phyloP scores from a whole-genome alignment of 2,113 vertebrate species.

The Ammodramus savannarum region DNA sequence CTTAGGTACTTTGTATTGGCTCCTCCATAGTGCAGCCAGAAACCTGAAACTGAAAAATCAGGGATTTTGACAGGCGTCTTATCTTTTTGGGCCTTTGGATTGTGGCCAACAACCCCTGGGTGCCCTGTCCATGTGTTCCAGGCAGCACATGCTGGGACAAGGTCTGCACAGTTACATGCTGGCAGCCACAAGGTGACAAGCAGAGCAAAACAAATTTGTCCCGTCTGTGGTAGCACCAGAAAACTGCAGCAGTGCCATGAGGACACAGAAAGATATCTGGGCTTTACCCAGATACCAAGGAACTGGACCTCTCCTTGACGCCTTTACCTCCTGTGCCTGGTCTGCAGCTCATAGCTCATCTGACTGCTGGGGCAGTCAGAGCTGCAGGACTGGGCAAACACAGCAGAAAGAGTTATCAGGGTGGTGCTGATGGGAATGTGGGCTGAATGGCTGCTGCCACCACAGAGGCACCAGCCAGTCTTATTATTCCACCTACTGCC shows the following conservation, averaged over 20 bases:
- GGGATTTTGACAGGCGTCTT: not conserved
- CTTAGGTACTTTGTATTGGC: not conserved
- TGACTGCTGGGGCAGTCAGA: not conserved
- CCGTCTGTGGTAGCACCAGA: fast-evolving
- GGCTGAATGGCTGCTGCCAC: not conserved
- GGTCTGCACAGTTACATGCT: not conserved
- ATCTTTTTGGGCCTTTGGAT: not conserved
- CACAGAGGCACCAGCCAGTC: not conserved
- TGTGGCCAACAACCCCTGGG: not conserved
- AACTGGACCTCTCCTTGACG: not conserved
- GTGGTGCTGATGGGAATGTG: not conserved
- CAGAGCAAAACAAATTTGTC: not conserved
- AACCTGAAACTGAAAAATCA: not conserved
- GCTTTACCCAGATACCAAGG: not conserved
- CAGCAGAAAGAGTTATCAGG: not conserved
- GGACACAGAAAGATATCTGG: not conserved
- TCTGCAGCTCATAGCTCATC: not conserved
- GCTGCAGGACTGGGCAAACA: not conserved
- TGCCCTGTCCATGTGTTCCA: not conserved
- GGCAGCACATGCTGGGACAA: not conserved
- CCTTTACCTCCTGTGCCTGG: not conserved
- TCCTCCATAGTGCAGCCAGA: not conserved
- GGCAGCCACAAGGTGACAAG: not conserved
- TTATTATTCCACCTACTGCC: not conserved
- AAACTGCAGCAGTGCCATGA: not conserved